Evolutionary conservation across 2,888 invertebrate species (phyloP).

Genomic region (Adineta ricciae): DNA sequence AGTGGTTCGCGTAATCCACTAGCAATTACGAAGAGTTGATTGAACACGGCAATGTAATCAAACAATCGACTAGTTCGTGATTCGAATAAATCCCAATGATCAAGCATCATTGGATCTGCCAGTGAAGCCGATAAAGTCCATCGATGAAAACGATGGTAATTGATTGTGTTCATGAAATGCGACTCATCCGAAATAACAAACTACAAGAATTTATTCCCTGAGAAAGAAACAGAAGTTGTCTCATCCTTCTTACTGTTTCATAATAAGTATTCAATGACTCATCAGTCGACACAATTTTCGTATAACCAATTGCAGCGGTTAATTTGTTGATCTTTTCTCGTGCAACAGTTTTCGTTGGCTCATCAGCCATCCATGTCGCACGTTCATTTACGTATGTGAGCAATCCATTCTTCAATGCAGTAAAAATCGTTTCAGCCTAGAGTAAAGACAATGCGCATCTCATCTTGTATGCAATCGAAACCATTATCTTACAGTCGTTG

Average conservation of each 20-base stretch:
- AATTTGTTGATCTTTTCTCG: slow-evolving; percentile 39
- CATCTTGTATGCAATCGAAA: background rate
- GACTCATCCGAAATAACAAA: background rate
- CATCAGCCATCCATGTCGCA: slow-evolving; percentile 39
- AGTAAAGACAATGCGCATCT: background rate
- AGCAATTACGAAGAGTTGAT: background rate
- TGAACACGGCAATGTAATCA: background rate
- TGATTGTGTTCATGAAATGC: background rate
- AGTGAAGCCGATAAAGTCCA: background rate
- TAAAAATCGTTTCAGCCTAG: background rate
- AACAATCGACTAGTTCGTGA: background rate
- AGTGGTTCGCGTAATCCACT: background rate
- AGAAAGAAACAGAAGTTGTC: background rate
- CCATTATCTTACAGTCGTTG: background rate
- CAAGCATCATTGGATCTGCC: background rate
- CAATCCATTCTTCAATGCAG: background rate
- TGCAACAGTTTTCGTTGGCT: slow-evolving; percentile 38
- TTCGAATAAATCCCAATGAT: slow-evolving; percentile 1
- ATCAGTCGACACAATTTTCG: background rate
- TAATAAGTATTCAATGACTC: background rate
- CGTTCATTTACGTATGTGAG: background rate
- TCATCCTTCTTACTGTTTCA: background rate
- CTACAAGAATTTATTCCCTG: background rate
- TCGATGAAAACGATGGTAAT: background rate
- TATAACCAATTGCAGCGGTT: background rate